Percentiles rank a stretch among this genome's conserved stretches.
These are phyloP conservation scores for Tipula confusa DNA, from an alignment of 2,888 invertebrate genomes.

Conservation along the genomic window DNA sequence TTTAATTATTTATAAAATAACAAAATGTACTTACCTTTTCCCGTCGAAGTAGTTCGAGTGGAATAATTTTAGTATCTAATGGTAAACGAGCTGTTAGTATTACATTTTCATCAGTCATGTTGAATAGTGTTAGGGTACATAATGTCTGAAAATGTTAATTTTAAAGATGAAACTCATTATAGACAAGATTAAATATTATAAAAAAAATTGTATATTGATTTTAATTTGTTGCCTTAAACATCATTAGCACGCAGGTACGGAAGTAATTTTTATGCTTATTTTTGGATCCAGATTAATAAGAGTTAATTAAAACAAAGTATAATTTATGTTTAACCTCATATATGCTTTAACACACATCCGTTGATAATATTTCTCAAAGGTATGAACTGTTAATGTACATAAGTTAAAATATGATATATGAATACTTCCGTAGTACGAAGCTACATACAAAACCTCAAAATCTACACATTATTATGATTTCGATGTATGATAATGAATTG, in stretches of 20 bases:
- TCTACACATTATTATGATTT: too few relatives aligned
- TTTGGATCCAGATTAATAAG: neutral
- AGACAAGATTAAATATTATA: slow-evolving; percentile 29
- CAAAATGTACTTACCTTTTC: slow-evolving; percentile 61
- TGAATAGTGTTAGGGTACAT: slow-evolving; percentile 78
- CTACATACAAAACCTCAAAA: neutral
- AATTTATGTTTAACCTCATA: neutral
- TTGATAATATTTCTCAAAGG: neutral
- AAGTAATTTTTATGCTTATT: neutral
- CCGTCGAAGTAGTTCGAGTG: slow-evolving; percentile 62
- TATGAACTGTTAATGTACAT: neutral
- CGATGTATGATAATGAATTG: too few relatives aligned
- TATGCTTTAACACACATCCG: slow-evolving; percentile 12
- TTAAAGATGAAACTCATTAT: slow-evolving; percentile 32
- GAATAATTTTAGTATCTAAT: slow-evolving; percentile 59
- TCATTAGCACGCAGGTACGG: neutral
- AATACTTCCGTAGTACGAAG: neutral
- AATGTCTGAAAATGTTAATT: slow-evolving; percentile 62
- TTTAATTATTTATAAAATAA: neutral
- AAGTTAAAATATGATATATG: neutral
- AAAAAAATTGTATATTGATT: slow-evolving; percentile 13
- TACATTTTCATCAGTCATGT: slow-evolving; percentile 82
- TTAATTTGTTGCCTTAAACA: slow-evolving; percentile 34
- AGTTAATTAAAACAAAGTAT: neutral
- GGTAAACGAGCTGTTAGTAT: slow-evolving; percentile 77